A percentile compares a stretch with the other conserved stretches of the same genome.
phyloP scores from a whole-genome alignment of 2,113 vertebrate species.

The Pterocles gutturalis region DNA sequence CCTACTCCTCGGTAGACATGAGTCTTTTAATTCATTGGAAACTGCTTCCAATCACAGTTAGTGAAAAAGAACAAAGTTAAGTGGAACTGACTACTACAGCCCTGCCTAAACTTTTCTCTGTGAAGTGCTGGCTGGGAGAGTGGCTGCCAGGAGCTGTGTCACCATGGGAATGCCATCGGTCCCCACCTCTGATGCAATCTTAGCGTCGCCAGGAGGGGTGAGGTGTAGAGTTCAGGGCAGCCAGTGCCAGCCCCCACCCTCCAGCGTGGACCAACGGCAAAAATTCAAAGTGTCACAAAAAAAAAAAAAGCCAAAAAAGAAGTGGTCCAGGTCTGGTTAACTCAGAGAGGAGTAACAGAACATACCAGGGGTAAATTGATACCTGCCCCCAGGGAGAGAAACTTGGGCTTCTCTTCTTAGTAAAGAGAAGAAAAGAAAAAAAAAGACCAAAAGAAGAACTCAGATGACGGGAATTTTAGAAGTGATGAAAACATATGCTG shows the following conservation, averaged over 20 bases:
- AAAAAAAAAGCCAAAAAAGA: not conserved
- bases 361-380: not conserved
- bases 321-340: not conserved
- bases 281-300: not conserved
- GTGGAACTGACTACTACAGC: not conserved
- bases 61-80: not conserved
- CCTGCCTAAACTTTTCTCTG: not conserved
- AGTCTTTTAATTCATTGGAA: not conserved
- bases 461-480: not conserved
- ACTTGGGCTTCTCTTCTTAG: not conserved
- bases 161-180: not conserved
- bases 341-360: not conserved
- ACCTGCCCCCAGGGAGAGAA: not conserved
- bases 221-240: not conserved
- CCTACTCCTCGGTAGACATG: fast-evolving
- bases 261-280: fast-evolving
- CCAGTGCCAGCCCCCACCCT: not conserved
- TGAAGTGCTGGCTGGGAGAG: not conserved
- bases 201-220: fast-evolving
- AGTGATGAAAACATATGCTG: not conserved
- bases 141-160: not conserved
- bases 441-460: not conserved
- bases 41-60: not conserved
- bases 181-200: not conserved
- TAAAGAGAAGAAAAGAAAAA: not conserved